Percentiles rank a stretch among this genome's conserved stretches.
phyloP scores from a whole-genome alignment of 2,888 invertebrate genomes.

The Minunthozetes semirufus region DNA sequence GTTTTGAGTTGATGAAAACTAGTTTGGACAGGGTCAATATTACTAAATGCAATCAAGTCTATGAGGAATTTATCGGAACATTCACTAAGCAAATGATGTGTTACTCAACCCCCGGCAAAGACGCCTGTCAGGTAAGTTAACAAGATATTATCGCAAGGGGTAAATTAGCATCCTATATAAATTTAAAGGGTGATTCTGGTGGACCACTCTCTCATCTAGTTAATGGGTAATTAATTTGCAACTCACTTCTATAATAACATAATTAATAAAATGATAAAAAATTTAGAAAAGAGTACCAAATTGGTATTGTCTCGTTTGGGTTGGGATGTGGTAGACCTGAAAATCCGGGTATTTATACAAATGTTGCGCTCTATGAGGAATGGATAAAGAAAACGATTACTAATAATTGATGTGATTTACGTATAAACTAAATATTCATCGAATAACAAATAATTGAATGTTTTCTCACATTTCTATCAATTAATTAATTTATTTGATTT shows the following conservation, averaged over 20 bases:
- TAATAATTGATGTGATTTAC: neutral
- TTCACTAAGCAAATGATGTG: constrained; percentile 12
- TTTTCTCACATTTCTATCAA: neutral
- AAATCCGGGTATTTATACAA: constrained; percentile 39
- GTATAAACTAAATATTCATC: neutral
- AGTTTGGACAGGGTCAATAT: neutral
- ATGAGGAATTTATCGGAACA: neutral
- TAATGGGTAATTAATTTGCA: neutral
- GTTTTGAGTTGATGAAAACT: neutral
- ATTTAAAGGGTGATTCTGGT: constrained; percentile 37
- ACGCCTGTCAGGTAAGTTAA: constrained; percentile 4
- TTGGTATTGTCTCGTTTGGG: constrained; percentile 39
- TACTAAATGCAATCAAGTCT: neutral
- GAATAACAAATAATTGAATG: neutral
- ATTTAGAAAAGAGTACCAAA: neutral
- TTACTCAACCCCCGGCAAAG: neutral
- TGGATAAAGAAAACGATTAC: constrained; percentile 36
- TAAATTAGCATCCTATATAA: neutral
- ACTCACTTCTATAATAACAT: neutral
- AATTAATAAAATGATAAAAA: neutral
- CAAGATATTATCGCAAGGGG: neutral
- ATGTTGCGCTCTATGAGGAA: constrained; percentile 36
- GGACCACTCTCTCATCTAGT: constrained; percentile 32
- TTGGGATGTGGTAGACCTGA: constrained; percentile 37
- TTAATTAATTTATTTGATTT: neutral